Conservation (phyloP, 2,888 invertebrate genomes). For the Amiota mariae region DNA sequence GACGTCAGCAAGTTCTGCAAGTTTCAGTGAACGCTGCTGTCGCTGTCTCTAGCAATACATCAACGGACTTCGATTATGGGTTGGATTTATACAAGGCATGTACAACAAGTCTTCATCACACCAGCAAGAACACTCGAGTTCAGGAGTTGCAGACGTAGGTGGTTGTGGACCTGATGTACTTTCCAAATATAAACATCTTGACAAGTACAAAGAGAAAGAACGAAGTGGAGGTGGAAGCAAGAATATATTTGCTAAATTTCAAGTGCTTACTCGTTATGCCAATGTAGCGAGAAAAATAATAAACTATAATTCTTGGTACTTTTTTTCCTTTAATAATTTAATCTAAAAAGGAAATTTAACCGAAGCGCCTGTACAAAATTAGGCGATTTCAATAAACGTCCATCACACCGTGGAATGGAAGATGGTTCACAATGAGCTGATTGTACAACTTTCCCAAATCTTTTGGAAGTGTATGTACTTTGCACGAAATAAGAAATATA, state of each 20-base stretch:
- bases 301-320: too few relatives aligned
- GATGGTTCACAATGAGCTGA: too few relatives aligned
- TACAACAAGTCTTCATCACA: constrained; percentile 26
- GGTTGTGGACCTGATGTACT: constrained; percentile 59
- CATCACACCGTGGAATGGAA: too few relatives aligned
- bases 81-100: constrained; percentile 67
- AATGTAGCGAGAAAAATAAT: too few relatives aligned
- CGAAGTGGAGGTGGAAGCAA: constrained; percentile 71
- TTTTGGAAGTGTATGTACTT: too few relatives aligned
- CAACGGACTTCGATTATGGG: constrained; percentile 65
- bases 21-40: constrained; percentile 58
- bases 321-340: too few relatives aligned
- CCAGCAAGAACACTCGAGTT: constrained; percentile 53
- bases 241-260: constrained; percentile 76
- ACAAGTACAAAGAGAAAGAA: constrained; percentile 73
- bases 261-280: constrained; percentile 74
- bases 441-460: too few relatives aligned
- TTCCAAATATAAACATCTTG: constrained; percentile 68
- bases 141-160: constrained; percentile 54
- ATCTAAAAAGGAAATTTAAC: too few relatives aligned
- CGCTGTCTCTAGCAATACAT: constrained; percentile 3
- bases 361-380: too few relatives aligned
- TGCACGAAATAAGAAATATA: too few relatives aligned
- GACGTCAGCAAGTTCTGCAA: constrained; percentile 72
- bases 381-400: too few relatives aligned